Conservation (phyloP, 2,888 invertebrate genomes). For the Colostygia pectinataria region DNA sequence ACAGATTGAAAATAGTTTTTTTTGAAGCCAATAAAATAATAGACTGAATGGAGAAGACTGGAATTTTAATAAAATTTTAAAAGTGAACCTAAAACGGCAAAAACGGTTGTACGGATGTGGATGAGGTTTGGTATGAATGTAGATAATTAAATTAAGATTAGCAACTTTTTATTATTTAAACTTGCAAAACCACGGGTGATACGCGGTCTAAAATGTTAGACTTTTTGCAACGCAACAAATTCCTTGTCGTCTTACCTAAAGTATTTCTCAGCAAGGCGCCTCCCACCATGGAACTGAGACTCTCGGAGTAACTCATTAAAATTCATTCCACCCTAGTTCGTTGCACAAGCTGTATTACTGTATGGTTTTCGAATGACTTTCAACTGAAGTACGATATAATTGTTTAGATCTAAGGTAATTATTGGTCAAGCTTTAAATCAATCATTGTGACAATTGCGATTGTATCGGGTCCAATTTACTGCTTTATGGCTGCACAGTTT, state of each 20-base stretch:
- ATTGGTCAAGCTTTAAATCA: conserved; percentile 37
- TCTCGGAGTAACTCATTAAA: conserved; percentile 44
- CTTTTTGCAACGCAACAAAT: conserved; percentile 4
- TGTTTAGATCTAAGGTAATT: conserved; percentile 35
- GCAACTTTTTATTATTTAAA: too few species aligned
- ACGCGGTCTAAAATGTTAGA: too few species aligned
- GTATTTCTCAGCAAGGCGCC: conserved; percentile 45
- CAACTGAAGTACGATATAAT: conserved; percentile 1
- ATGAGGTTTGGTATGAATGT: too few species aligned
- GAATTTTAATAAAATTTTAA: too few species aligned
- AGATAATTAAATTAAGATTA: too few species aligned
- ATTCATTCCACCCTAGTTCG: conserved; percentile 34
- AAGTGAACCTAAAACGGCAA: too few species aligned
- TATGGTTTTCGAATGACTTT: neutral
- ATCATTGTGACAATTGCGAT: conserved; percentile 49
- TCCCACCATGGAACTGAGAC: conserved; percentile 59
- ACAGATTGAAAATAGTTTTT: too few species aligned
- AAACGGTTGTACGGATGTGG: too few species aligned
- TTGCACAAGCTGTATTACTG: conserved; percentile 4
- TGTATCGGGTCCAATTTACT: conserved; percentile 33
- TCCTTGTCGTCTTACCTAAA: conserved; percentile 42
- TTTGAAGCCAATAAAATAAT: neutral
- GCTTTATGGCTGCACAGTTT: neutral
- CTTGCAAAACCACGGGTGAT: too few species aligned
- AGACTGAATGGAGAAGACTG: neutral